phyloP scores from a whole-genome alignment of 2,888 invertebrate species.

The Poecilobothrus nobilitatus region DNA sequence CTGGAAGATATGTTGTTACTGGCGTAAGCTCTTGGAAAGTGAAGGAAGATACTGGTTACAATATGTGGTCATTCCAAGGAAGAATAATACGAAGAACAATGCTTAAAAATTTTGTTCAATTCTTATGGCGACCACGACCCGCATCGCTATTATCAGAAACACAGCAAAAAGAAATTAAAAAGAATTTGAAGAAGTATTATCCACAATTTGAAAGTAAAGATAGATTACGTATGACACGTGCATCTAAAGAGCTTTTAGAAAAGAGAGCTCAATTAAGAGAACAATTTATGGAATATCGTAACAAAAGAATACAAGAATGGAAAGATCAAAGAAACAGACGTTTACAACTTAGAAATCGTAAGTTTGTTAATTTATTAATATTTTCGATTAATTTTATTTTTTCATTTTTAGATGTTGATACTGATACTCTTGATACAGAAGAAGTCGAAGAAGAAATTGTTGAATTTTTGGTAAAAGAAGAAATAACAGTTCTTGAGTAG shows the following conservation, averaged over 20 bases:
- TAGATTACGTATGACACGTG: conserved; percentile 81
- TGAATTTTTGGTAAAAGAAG: conserved; percentile 97
- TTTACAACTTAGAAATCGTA: conserved; percentile 78
- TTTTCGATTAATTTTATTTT: background rate
- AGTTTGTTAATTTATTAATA: conserved; percentile 39
- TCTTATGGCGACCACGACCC: conserved; percentile 93
- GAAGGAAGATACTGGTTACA: conserved; percentile 87
- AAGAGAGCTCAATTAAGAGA: conserved; percentile 82
- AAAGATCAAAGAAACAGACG: conserved; percentile 68
- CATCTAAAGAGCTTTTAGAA: conserved; percentile 90
- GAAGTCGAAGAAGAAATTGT: conserved; percentile 91
- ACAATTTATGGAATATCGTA: conserved; percentile 74
- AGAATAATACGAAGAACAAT: conserved; percentile 66
- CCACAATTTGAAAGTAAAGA: conserved; percentile 95
- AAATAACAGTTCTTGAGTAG: conserved; percentile 71
- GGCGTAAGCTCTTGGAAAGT: conserved; percentile 93
- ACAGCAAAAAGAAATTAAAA: conserved; percentile 90
- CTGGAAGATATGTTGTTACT: conserved; percentile 92
- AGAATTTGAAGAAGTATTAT: conserved; percentile 95
- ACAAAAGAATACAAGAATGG: conserved; percentile 66
- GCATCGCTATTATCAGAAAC: conserved; percentile 72
- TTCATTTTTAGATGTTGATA: conserved; percentile 69
- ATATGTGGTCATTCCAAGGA: conserved; percentile 96
- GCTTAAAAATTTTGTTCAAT: conserved; percentile 87
- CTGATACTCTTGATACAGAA: conserved; percentile 84